Evolutionary conservation across 2,113 vertebrate species (phyloP), one percentile per base, ranked within the genome.

Genomic region (Oenanthe melanoleuca): DNA sequence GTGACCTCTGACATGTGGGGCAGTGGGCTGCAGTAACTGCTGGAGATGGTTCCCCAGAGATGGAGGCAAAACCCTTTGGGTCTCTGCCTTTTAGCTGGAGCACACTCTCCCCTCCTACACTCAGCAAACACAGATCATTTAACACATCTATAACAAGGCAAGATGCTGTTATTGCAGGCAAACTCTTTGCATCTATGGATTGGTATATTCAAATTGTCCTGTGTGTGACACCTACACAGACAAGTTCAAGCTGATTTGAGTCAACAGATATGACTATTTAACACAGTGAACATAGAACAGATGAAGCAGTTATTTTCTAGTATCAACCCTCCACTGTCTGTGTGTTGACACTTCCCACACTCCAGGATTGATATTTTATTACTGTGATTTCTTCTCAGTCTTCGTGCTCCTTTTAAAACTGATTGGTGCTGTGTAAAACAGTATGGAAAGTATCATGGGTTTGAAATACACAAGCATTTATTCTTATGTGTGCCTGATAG

Each of bases 351-450:
- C 64, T 78, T 95, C 60, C 64, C 65, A 91, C 56, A n/a, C 23
- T 73, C 56, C 12, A 25, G 26, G 57, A 74, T 2, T 6, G 1
- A 45, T 57, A 11, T 61, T 84, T 89, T 91, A 71, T 81, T 94
- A 52, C 72, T 80, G 49, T 89, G 80, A 84, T 95, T 92, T 94
- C 77, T 93, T 89, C 47, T 91, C 38, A 47, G 29, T 49, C 50
- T 88, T 89, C n/a, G 14, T 66, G 31, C 45, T 93, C 37, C 29
- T 83, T 93, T 84, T 55, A 70, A 88, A 61, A 13, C 9, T 78
- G 11, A 38, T 19, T 38, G 19, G 16, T 86, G 49, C 42, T 70
- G 11, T 5, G 3, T 69, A 37, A 56, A 91, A 49, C 33, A 59
- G 23, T n/a, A 52, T 28, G 61, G 44, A 79, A 70, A 26, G 12